Conservation (phyloP, 2,797 vertebrate genomes). For the Cuculus canorus region DNA sequence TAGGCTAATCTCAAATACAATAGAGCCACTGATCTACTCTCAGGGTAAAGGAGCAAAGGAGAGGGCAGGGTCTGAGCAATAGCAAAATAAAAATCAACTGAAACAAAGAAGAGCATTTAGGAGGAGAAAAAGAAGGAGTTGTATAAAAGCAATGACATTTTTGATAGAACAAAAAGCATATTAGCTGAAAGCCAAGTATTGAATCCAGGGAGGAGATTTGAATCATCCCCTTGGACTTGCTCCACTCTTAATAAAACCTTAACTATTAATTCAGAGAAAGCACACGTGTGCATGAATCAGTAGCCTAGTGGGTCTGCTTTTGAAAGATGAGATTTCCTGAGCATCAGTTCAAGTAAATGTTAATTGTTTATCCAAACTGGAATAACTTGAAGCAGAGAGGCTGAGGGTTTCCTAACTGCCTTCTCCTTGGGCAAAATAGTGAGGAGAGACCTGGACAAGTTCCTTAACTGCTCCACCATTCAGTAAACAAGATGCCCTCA, state of each 20-base stretch:
- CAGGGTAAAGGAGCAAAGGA: background rate
- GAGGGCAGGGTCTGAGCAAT: background rate
- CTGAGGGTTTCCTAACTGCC: background rate
- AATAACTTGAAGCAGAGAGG: background rate
- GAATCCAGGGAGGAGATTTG: slow-evolving; percentile 37
- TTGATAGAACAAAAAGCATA: slow-evolving; percentile 55
- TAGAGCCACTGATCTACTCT: background rate
- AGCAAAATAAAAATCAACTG: background rate
- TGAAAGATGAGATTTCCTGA: slow-evolving; percentile 48
- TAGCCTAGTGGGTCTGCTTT: slow-evolving; percentile 3
- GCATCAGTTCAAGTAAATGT: slow-evolving; percentile 29
- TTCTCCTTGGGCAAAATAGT: background rate
- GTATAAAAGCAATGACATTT: slow-evolving; percentile 43
- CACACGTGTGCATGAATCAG: slow-evolving; percentile 62
- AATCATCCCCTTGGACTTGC: slow-evolving; percentile 48
- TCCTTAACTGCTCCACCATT: background rate
- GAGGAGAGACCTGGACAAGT: background rate
- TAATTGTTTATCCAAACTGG: slow-evolving; percentile 13
- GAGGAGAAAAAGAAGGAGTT: slow-evolving; percentile 7
- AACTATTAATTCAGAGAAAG: slow-evolving; percentile 32
- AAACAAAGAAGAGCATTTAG: slow-evolving; percentile 55
- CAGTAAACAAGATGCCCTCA: background rate
- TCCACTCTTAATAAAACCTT: slow-evolving; percentile 61
- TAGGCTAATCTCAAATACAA: background rate
- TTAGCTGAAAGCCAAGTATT: slow-evolving; percentile 56